Conservation (phyloP, 2,888 invertebrate genomes). For the Drosophila neotestacea region DNA sequence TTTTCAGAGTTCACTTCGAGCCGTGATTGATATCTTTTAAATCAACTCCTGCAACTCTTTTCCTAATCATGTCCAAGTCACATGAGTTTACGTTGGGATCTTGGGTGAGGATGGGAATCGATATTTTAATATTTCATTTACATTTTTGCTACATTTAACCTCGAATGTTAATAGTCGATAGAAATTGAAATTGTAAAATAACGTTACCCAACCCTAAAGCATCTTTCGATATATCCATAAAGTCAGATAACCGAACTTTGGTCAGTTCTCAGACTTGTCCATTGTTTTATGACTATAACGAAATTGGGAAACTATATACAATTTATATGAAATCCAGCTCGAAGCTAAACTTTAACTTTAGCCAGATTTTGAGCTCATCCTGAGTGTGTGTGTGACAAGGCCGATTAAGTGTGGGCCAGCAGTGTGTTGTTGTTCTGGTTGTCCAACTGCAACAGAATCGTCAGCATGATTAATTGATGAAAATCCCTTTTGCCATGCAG, state of each 20-base stretch:
- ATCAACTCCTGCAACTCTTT: constrained; percentile 21
- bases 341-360: constrained; percentile 15
- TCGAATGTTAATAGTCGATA: no score
- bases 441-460: constrained; percentile 74
- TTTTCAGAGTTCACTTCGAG: constrained; percentile 24
- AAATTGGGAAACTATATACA: neutral
- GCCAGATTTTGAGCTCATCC: constrained; percentile 29
- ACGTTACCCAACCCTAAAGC: neutral
- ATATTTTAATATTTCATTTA: no score
- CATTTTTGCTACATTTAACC: no score
- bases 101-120: no score
- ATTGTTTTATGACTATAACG: neutral
- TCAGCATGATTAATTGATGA: constrained; percentile 80
- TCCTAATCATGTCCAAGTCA: neutral
- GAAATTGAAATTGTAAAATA: no score
- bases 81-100: neutral
- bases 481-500: constrained; percentile 81
- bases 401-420: constrained; percentile 48
- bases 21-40: constrained; percentile 39
- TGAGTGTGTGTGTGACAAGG: constrained; percentile 17
- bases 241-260: neutral
- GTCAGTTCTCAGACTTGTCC: neutral
- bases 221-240: neutral
- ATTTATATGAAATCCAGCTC: neutral
- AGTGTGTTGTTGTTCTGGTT: constrained; percentile 52